These are phyloP conservation scores for Botia almorhae DNA, from an alignment of 2,797 vertebrate species.

Conservation along the genomic window DNA sequence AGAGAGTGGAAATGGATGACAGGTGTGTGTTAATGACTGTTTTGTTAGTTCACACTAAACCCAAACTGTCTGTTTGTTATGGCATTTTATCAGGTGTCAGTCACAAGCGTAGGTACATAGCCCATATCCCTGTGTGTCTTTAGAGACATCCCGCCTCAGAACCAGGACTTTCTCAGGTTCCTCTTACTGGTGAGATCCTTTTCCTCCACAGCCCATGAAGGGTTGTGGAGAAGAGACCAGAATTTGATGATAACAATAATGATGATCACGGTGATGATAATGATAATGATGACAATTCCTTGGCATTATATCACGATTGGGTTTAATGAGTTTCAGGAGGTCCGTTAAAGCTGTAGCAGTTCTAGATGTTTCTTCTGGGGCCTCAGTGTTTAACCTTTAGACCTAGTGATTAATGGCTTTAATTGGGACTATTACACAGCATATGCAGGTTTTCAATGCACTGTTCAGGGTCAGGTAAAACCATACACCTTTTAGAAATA, in stretches of 20 bases:
- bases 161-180: no score
- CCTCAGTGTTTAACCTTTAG: conserved; percentile 39
- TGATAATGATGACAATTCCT: no score
- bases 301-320: not conserved
- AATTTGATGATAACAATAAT: no score
- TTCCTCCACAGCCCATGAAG: no score
- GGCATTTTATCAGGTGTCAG: not conserved
- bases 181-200: no score
- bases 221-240: no score
- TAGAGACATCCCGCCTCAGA: no score
- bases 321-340: conserved; percentile 32
- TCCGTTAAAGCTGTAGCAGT: conserved; percentile 1
- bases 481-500: not conserved
- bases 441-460: conserved; percentile 13
- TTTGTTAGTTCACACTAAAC: not conserved
- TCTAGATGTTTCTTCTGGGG: not conserved
- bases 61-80: not conserved
- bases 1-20: conserved; percentile 96
- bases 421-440: conserved; percentile 51
- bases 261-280: no score
- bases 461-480: conserved; percentile 25
- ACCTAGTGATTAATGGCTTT: conserved; percentile 36
- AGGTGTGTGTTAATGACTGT: conserved; percentile 77
- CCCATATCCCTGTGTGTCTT: no score
- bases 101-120: no score